Evolutionary conservation across 2,113 vertebrate species (phyloP).

Genomic region (Eulemur macaco): DNA sequence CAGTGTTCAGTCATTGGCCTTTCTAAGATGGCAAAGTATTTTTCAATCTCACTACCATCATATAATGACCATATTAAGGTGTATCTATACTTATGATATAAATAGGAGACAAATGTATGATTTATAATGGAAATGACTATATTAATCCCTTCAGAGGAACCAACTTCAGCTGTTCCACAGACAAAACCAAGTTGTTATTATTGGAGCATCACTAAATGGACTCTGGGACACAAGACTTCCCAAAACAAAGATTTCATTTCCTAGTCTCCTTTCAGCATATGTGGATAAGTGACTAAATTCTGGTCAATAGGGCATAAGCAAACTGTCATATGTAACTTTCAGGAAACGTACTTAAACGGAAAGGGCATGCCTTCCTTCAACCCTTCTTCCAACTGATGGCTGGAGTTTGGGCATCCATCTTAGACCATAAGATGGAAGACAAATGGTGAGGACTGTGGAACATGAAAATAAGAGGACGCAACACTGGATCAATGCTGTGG

Average conservation of each 20-base stretch:
- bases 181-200: not conserved
- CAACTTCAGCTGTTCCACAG: not conserved
- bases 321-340: not conserved
- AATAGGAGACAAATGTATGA: not conserved
- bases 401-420: not conserved
- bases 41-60: not conserved
- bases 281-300: not conserved
- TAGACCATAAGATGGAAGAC: not conserved
- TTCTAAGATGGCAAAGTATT: not conserved
- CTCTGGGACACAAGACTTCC: not conserved
- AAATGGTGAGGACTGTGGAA: not conserved
- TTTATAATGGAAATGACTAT: not conserved
- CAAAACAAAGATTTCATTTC: constrained; percentile 17
- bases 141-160: not conserved
- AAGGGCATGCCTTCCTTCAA: not conserved
- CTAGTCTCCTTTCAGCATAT: not conserved
- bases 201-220: not conserved
- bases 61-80: not conserved
- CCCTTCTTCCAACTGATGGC: not conserved
- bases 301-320: not conserved
- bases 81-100: not conserved
- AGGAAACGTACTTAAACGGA: not conserved
- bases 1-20: not conserved
- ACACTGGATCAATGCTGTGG: not conserved
- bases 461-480: not conserved